Evolutionary conservation across 2,113 vertebrate genomes (phyloP), one percentile per base, ranked within the genome.

Genomic region (Acrocephalus kingi): DNA sequence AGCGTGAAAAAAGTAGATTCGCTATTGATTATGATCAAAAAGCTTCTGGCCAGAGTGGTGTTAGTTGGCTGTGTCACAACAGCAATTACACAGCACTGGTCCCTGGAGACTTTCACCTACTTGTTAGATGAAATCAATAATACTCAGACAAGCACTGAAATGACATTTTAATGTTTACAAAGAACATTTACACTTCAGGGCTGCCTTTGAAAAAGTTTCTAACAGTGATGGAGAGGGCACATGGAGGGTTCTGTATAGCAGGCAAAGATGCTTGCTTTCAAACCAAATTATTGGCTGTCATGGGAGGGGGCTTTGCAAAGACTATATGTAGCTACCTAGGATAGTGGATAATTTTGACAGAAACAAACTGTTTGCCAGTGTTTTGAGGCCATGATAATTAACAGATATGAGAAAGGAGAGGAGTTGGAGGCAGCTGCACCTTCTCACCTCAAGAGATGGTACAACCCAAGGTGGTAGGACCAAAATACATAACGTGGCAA

Each of bases 41-140:
- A 91, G 61, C 43, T 94, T 92, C 93, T 94, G 80, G 83, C 33
- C 11, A 27, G 55, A 43, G 39, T 85, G 39, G 68, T 94, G 71
- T 87, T 93, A 84, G 49, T 78, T 92, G 68, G 14, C 75, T 87
- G 66, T 95, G 95, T 96, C 96, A 97, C 72, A 90, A 76, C 62
- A 96, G 95, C 94, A 97, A 97, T 97, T 97, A 98, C 78, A 96
- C 35, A 78, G 61, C 62, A 46, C 63, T 89, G 88, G 94, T 97
- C 94, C 94, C 95, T 18, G 1, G 12, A 92, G 83, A 43, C 67
- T 95, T 97, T 94, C 89, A 95, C 96, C 96, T 97, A 81, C 91
- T 97, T 97, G 89, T 97, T 98, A 97, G 97, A 95, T 97, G 89
- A 97, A 97, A 98, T 98, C 97, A 96, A 96, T 98, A 97, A 94